Percentiles rank a stretch among this genome's conserved stretches.
phyloP scores from a whole-genome alignment of 2,888 invertebrate genomes.

The Cerastis leucographa region DNA sequence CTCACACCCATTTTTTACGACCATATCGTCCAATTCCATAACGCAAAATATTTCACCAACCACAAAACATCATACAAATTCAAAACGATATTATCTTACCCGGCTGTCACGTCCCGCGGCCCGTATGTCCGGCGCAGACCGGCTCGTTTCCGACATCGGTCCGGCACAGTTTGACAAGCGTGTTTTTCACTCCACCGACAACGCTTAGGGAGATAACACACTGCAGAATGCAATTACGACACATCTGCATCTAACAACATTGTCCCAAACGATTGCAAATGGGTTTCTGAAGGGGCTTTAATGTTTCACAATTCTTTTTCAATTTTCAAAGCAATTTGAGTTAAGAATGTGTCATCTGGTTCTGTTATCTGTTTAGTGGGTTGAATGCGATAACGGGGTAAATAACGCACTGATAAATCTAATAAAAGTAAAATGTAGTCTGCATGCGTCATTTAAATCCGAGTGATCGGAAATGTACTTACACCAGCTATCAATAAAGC shows the following conservation, averaged over 20 bases:
- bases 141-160: constrained; percentile 72
- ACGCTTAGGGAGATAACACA: constrained; percentile 65
- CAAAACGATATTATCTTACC: constrained; percentile 32
- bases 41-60: background rate
- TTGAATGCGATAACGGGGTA: background rate
- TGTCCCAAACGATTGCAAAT: constrained; percentile 65
- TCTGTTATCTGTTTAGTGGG: constrained; percentile 12
- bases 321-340: constrained; percentile 43
- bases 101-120: background rate
- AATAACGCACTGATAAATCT: background rate
- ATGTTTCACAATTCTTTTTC: constrained; percentile 52
- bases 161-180: constrained; percentile 82
- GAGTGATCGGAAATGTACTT: background rate
- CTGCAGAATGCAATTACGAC: constrained; percentile 63
- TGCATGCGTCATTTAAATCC: background rate
- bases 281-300: constrained; percentile 53
- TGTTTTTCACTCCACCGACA: constrained; percentile 78
- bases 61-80: background rate
- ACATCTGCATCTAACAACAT: constrained; percentile 65
- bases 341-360: constrained; percentile 37
- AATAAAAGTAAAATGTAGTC: constrained; percentile 1
- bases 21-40: too few species aligned
- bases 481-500: background rate
- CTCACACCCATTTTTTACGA: background rate
- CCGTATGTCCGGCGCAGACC: constrained; percentile 68